phyloP scores from a whole-genome alignment of 1,140 invertebrate species.

The Planococcus citri region DNA sequence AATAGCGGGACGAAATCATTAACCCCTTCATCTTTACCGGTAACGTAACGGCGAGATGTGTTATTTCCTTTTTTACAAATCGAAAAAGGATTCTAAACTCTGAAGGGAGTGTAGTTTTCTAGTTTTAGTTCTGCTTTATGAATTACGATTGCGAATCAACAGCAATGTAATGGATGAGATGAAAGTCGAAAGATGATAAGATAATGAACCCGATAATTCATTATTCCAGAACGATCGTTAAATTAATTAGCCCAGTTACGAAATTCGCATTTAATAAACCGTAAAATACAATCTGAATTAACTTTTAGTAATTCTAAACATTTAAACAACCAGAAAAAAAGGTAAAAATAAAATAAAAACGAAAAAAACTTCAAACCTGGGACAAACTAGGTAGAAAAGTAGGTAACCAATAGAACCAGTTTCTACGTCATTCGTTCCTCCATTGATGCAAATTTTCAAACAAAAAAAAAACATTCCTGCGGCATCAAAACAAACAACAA shows the following conservation, averaged over 20 bases:
- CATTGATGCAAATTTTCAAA: neutral
- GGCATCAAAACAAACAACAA: neutral
- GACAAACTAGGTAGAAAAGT: neutral
- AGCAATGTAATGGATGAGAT: too few relatives aligned
- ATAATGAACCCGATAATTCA: too few relatives aligned
- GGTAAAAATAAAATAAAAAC: neutral
- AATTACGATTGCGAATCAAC: too few relatives aligned
- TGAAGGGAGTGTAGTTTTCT: too few relatives aligned
- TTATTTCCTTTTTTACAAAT: neutral
- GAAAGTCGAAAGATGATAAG: too few relatives aligned
- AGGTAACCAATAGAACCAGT: neutral
- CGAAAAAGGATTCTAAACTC: neutral
- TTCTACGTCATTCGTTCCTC: neutral
- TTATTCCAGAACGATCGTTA: too few relatives aligned
- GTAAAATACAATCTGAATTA: too few relatives aligned
- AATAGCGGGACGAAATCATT: neutral
- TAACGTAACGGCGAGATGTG: neutral
- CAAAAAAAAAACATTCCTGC: constrained; percentile 1
- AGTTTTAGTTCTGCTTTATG: too few relatives aligned
- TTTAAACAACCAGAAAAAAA: neutral
- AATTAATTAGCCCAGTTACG: too few relatives aligned
- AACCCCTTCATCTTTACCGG: neutral
- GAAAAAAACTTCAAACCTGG: neutral
- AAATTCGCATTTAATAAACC: too few relatives aligned
- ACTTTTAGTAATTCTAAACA: neutral